These are phyloP conservation scores for Megaceryle maxima DNA, from an alignment of 2,113 vertebrate species.

Conservation along the genomic window DNA sequence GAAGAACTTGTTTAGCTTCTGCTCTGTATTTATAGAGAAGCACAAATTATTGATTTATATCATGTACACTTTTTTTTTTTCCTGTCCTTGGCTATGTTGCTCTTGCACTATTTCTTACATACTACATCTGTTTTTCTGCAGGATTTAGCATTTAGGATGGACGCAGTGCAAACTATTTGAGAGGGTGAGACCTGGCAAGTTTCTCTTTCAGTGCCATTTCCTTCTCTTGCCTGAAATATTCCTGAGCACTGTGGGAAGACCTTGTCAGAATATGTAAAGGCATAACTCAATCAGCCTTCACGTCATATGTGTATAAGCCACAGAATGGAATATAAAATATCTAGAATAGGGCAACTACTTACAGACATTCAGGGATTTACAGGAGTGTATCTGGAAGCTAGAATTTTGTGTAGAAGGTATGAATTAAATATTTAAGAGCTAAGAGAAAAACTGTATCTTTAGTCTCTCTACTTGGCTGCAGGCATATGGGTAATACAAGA, in stretches of 20 bases:
- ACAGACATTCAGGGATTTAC: constrained; percentile 12
- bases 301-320: not conserved
- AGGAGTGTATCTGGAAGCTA: not conserved
- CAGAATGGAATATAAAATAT: not conserved
- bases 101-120: not conserved
- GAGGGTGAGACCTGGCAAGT: not conserved
- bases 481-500: not conserved
- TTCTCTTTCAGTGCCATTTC: not conserved
- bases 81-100: not conserved
- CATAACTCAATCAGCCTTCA: constrained; percentile 34
- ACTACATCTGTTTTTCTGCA: not conserved
- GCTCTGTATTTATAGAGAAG: not conserved
- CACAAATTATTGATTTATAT: not conserved
- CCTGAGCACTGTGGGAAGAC: not conserved
- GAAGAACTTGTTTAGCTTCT: not conserved
- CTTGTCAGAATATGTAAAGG: constrained; percentile 45
- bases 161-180: not conserved
- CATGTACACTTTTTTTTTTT: not conserved
- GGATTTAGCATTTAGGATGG: constrained; percentile 20
- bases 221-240: constrained; percentile 17
- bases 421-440: constrained; percentile 51
- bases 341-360: not conserved
- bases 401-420: not conserved
- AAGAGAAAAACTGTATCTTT: not conserved
- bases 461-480: not conserved